Conservation (phyloP, 53 echinoderm and acorn worm genomes). For the Astropecten irregularis region DNA sequence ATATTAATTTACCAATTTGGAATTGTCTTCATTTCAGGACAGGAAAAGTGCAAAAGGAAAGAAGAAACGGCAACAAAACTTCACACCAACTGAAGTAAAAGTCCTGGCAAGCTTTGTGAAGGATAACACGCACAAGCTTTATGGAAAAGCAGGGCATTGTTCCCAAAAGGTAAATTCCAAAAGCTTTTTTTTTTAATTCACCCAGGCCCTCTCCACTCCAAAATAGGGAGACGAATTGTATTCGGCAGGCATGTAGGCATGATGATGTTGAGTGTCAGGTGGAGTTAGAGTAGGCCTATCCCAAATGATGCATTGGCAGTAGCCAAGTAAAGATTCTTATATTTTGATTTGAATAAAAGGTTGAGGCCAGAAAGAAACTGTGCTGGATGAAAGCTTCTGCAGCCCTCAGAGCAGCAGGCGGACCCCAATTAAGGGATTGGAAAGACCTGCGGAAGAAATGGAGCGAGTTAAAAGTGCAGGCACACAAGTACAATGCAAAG, state of each 20-base stretch:
- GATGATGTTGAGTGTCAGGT: no score
- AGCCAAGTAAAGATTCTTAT: no score
- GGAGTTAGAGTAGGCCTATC: no score
- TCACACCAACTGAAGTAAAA: no score
- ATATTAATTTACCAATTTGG: no score
- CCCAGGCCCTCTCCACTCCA: neutral
- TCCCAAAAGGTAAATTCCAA: slow-evolving; percentile 5
- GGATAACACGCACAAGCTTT: neutral
- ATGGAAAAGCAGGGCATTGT: neutral
- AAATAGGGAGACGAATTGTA: neutral
- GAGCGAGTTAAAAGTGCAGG: slow-evolving; percentile 22
- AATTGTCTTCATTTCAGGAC: no score
- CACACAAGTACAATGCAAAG: slow-evolving; percentile 14
- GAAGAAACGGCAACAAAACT: no score
- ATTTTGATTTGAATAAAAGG: no score
- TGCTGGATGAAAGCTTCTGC: neutral
- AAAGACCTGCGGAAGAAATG: neutral
- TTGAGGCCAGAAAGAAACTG: slow-evolving; percentile 7
- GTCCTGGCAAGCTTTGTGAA: neutral
- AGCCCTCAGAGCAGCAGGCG: slow-evolving; percentile 1
- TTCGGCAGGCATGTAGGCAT: no score
- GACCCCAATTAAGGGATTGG: neutral
- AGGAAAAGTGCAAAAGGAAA: no score
- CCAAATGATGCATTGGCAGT: no score
- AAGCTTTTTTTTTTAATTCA: neutral